Percentiles rank a stretch among this genome's conserved stretches.
These are phyloP conservation scores for Orchestia grillus DNA, from an alignment of 1,140 invertebrate genomes.

Conservation along the genomic window DNA sequence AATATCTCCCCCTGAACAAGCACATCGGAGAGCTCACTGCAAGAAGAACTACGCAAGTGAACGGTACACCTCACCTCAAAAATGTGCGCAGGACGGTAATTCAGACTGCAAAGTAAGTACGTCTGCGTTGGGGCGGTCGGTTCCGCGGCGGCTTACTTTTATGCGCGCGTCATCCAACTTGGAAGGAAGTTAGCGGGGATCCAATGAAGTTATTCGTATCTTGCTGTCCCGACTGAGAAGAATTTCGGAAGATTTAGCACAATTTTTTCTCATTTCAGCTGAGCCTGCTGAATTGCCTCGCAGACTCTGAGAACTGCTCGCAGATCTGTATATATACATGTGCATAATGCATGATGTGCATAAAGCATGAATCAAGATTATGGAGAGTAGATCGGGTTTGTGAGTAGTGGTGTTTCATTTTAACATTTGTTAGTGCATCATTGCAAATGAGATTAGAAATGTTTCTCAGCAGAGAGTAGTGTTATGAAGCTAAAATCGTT, in stretches of 20 bases:
- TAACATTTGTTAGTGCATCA: too few species aligned
- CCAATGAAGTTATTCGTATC: constrained; percentile 1
- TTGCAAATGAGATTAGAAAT: too few species aligned
- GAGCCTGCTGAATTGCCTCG: not conserved
- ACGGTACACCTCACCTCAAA: not conserved
- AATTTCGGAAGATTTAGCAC: not conserved
- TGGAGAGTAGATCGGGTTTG: not conserved
- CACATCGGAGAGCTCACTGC: not conserved
- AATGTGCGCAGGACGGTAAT: not conserved
- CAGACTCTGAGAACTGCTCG: not conserved
- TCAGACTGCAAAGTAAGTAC: not conserved
- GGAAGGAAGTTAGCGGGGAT: not conserved
- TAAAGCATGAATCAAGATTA: not conserved
- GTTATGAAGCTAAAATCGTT: too few species aligned
- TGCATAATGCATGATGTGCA: not conserved
- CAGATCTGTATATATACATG: too few species aligned
- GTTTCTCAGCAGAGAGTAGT: too few species aligned
- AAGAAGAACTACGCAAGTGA: not conserved
- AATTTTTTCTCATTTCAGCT: constrained; percentile 2
- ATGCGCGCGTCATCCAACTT: not conserved
- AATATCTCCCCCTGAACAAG: not conserved
- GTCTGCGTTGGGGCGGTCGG: not conserved
- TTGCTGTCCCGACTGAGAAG: not conserved
- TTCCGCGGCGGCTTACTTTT: not conserved
- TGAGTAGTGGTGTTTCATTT: too few species aligned